Evolutionary conservation across 2,888 invertebrate genomes (phyloP), one percentile per base, ranked within the genome.

Genomic region (Brachynemurus nebulosus): DNA sequence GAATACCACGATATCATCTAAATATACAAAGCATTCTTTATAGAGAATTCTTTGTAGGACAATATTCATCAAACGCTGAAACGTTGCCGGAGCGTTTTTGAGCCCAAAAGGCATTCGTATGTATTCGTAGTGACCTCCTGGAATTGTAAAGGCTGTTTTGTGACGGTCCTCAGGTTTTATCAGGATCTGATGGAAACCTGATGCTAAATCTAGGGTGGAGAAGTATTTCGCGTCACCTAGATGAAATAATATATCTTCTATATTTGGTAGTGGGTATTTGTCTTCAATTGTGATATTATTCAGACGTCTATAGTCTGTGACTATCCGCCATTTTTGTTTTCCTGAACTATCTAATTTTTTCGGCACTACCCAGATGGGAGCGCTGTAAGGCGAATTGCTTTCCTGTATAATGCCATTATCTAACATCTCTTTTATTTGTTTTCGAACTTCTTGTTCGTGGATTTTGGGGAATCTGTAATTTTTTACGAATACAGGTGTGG

Each of bases 121-220:
- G 36, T 47, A 58, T 46, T 57, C 53, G 21, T 53, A 51, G 42
- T 57, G 56, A 5, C 56, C 54, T 20, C 52, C 48, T 35, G 54
- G 53, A 6, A 50, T 47, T 2, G 46, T 50, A 44, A 58, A 57
- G 2, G 57, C 56, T 1, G 59, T 60, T 49, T 59, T 60, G 42
- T 44, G 35, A 12, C 51, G 49, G 17, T 55, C 52, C 7, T 51
- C 46, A 25, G 44, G 33, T 8, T 51, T 40, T 30, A 60, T 44
- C 11, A 53, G 53, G 2, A 61, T 57, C 44, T 62, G 59, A 39
- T 56, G 54, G 40, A 57, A 61, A 1, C 58, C 59, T 25, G 49
- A 51, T 1, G 57, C 55, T 5, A 59, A 42, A 44, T 61, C 58
- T 4, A 60, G 36, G 0, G 52, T 55, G 1, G 54, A 51, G 43